Conservation (phyloP, 1,140 invertebrate genomes). For the Procambarus virginalis region DNA sequence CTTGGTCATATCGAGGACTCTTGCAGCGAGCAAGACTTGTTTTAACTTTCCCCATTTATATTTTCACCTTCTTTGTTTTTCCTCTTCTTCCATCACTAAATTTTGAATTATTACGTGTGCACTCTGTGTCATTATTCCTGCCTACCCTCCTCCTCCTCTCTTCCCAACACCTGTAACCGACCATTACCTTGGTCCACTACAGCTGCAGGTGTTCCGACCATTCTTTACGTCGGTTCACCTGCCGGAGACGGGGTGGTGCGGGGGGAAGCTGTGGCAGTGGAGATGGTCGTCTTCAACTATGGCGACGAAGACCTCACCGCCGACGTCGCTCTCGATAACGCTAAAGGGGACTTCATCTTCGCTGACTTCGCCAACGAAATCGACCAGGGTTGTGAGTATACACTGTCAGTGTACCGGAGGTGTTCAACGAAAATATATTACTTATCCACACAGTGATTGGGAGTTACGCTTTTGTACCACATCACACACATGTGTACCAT, state of each 20-base stretch:
- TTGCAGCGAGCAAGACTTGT: too few relatives aligned
- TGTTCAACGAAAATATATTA: too few relatives aligned
- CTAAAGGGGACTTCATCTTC: slow-evolving; percentile 86
- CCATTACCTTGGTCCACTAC: background rate
- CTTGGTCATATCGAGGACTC: too few relatives aligned
- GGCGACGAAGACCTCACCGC: slow-evolving; percentile 85
- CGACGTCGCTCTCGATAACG: slow-evolving; percentile 89
- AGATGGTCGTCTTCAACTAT: slow-evolving; percentile 95
- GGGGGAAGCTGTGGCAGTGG: slow-evolving; percentile 92
- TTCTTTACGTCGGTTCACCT: slow-evolving; percentile 91
- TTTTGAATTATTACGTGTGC: too few relatives aligned
- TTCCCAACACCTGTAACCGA: background rate
- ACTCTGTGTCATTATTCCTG: too few relatives aligned
- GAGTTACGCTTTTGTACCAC: too few relatives aligned
- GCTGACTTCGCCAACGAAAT: slow-evolving; percentile 83
- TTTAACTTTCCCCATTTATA: background rate
- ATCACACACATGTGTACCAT: too few relatives aligned
- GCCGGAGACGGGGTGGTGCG: slow-evolving; percentile 87
- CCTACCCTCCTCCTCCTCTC: too few relatives aligned
- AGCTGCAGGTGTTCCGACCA: slow-evolving; percentile 89
- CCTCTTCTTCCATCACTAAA: background rate
- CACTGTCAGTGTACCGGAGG: too few relatives aligned
- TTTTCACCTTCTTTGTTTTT: background rate
- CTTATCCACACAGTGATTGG: too few relatives aligned
- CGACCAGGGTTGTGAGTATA: slow-evolving; percentile 74